These are phyloP conservation scores for Sussaba pulchella DNA, from an alignment of 2,888 invertebrate genomes.

Conservation along the genomic window DNA sequence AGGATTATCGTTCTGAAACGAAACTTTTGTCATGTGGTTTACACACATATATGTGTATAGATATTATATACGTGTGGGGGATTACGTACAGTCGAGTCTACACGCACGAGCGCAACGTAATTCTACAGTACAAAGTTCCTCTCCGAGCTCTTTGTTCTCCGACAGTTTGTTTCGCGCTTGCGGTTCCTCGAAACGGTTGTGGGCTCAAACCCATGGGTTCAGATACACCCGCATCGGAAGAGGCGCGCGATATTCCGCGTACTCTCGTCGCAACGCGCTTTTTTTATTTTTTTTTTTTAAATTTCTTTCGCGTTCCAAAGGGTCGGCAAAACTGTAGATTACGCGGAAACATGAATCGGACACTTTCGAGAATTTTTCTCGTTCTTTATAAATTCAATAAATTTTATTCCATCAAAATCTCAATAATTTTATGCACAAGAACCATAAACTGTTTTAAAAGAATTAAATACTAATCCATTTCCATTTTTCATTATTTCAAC, in stretches of 20 bases:
- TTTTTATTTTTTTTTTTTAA: not conserved
- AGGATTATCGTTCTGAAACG: not conserved
- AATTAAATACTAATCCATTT: too few species aligned
- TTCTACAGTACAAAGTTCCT: slow-evolving; percentile 33
- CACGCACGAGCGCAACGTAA: slow-evolving; percentile 22
- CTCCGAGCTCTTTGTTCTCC: slow-evolving; percentile 53
- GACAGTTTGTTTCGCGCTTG: slow-evolving; percentile 44
- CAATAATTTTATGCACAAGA: too few species aligned
- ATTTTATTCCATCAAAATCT: too few species aligned
- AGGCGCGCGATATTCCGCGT: slow-evolving; percentile 55
- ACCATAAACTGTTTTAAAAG: too few species aligned
- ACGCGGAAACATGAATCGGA: not conserved
- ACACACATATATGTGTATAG: too few species aligned
- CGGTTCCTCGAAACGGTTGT: slow-evolving; percentile 59
- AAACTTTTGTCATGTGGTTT: slow-evolving; percentile 14
- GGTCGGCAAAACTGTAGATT: not conserved
- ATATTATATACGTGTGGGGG: too few species aligned
- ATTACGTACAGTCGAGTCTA: slow-evolving; percentile 6
- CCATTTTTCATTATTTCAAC: too few species aligned
- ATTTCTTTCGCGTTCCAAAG: not conserved
- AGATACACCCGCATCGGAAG: slow-evolving; percentile 58
- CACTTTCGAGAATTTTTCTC: not conserved
- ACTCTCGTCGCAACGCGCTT: not conserved
- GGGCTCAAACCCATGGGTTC: slow-evolving; percentile 12
- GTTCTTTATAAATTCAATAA: too few species aligned